phyloP scores from a whole-genome alignment of 2,888 invertebrate species.

The Phyto melanocephala region DNA sequence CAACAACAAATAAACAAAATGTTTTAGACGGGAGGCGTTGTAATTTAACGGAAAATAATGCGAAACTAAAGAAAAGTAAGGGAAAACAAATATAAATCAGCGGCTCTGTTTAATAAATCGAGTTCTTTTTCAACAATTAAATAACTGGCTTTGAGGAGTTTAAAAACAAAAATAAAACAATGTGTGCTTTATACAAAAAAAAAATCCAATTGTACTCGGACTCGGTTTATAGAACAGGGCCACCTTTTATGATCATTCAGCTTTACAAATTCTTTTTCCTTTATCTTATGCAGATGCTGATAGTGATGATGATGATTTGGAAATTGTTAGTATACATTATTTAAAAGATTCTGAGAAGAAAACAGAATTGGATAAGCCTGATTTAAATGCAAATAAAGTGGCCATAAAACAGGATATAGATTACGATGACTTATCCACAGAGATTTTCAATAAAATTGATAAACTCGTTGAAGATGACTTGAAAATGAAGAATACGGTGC shows the following conservation, averaged over 20 bases:
- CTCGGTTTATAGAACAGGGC: too few relatives aligned
- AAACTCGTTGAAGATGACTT: conserved; percentile 19
- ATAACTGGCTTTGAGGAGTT: too few relatives aligned
- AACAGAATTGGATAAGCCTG: not conserved
- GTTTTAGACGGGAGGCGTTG: not conserved
- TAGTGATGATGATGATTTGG: conserved; percentile 54
- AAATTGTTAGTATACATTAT: conserved; percentile 43
- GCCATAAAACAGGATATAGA: not conserved
- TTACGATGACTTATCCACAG: conserved; percentile 11
- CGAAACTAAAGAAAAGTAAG: not conserved
- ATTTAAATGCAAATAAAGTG: not conserved
- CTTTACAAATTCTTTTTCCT: not conserved
- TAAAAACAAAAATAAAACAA: too few relatives aligned
- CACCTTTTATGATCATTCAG: too few relatives aligned
- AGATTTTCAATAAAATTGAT: conserved; percentile 52
- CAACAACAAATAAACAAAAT: not conserved
- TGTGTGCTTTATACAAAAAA: too few relatives aligned
- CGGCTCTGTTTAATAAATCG: too few relatives aligned
- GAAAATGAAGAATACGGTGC: not conserved
- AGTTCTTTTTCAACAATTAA: too few relatives aligned
- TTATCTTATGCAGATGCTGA: not conserved
- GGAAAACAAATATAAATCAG: not conserved
- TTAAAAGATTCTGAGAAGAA: not conserved
- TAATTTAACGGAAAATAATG: not conserved
- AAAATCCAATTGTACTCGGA: too few relatives aligned